Percentiles rank a stretch among this genome's conserved stretches.
Conservation (phyloP, 1,140 invertebrate genomes). For the Macrosteles quadrilineatus region DNA sequence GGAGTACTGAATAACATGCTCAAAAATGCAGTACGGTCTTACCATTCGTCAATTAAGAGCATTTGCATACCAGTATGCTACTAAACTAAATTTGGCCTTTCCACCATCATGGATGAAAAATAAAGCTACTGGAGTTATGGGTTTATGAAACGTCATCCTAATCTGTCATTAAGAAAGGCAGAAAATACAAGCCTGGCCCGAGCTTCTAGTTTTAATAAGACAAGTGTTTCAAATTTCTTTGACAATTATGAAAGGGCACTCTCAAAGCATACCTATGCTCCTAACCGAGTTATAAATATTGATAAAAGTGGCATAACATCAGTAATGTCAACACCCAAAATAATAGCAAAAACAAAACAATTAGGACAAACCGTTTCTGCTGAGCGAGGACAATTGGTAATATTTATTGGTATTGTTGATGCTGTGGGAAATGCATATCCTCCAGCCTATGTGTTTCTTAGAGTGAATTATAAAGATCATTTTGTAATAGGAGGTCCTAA, state of each 20-base stretch:
- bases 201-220: slow-evolving; percentile 13
- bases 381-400: slow-evolving; percentile 48
- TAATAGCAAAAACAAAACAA: slow-evolving; percentile 49
- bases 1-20: neutral
- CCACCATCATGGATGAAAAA: neutral
- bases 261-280: slow-evolving; percentile 46
- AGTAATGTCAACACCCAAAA: slow-evolving; percentile 50
- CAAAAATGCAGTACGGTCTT: neutral
- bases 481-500: slow-evolving; percentile 44
- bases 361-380: slow-evolving; percentile 49
- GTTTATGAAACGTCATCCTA: neutral
- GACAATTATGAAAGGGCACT: slow-evolving; percentile 20
- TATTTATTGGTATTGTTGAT: slow-evolving; percentile 45
- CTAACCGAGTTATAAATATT: slow-evolving; percentile 48
- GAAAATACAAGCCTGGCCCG: neutral
- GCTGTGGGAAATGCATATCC: slow-evolving; percentile 46
- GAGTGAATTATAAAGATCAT: slow-evolving; percentile 43
- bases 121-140: neutral
- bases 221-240: slow-evolving; percentile 20
- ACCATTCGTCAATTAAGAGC: neutral
- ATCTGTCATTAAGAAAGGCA: slow-evolving; percentile 11
- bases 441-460: slow-evolving; percentile 47
- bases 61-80: slow-evolving; percentile 18
- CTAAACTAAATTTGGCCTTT: neutral
- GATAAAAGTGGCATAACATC: slow-evolving; percentile 53